Base-by-base conservation (phyloP, 2,888 invertebrate genomes). In the Acanthosoma haemorrhoidale region DNA sequence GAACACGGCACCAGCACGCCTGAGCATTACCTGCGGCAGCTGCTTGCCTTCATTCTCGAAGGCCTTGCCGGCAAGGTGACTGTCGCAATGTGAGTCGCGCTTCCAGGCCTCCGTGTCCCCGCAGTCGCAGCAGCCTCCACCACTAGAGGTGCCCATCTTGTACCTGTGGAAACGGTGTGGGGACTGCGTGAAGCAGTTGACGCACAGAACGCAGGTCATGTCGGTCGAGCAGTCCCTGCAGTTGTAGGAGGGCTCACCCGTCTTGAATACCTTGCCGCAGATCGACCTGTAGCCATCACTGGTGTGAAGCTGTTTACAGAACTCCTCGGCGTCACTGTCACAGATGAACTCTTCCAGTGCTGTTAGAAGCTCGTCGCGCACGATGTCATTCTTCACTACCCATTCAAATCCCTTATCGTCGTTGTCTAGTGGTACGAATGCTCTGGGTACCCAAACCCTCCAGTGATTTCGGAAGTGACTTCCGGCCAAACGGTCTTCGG, bases 211-310 rank as follows among this genome's bases (percentile, higher is more conserved):
- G 82, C 99, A 99, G 0, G 99, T 98, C 73, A 91, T 90, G 83
- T 99, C 99, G 86, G 94, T 90, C 1, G 91, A 96, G 80, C 99
- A 99, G 79, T 98, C 97, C 70, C 97, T 85, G 80, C 98, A 99
- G 76, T 93, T 94, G 80, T 99, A 99, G 0, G 96, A 97, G 2
- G 98, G 96, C 79, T 99, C 98, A 13, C 98, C 97, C 78, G 88
- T 88, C 81, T 95, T 96, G 81, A 99, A 98, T 29, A 97, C 95
- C 76, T 89, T 86, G 0, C 97, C 97, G 81, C 98, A 99, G 0
- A 97, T 87, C 13, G 92, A 88, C 8, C 90, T 87, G 5, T 91
- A 88, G 74, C 90, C 89, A 75, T 78, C 77, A 60, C 76, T 16
- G 6, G 51, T 38, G 16, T 29, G 21, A 16, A 38, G 38, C 8